phyloP scores from a whole-genome alignment of 2,797 vertebrate species.

The Limnodromus scolopaceus region DNA sequence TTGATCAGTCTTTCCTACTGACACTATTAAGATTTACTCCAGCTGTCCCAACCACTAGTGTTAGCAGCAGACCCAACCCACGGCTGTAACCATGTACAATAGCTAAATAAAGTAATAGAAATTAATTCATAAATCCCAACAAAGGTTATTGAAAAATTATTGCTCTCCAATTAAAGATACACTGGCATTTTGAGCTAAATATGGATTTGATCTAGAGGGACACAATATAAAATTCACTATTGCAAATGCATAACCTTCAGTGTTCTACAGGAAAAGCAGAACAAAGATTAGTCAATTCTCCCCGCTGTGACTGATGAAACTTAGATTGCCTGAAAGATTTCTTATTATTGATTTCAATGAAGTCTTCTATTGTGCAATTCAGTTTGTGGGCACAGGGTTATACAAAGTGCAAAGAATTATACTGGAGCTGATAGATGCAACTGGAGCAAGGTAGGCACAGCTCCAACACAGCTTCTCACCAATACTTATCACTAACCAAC shows the following conservation, averaged over 20 bases:
- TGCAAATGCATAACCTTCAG: background rate
- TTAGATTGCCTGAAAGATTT: background rate
- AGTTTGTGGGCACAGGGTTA: background rate
- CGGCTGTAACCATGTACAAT: background rate
- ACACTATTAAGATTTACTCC: background rate
- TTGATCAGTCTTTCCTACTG: background rate
- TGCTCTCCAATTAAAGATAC: background rate
- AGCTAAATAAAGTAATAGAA: slow-evolving; percentile 5
- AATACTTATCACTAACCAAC: background rate
- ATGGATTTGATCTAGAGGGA: background rate
- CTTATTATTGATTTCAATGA: background rate
- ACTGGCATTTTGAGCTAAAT: background rate
- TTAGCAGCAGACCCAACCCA: background rate
- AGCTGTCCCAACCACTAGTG: background rate
- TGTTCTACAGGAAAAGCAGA: background rate
- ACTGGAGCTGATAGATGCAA: background rate
- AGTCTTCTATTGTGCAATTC: background rate
- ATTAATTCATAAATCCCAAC: background rate
- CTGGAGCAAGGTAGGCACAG: background rate
- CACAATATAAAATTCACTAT: background rate
- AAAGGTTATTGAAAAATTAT: background rate
- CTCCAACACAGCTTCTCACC: background rate
- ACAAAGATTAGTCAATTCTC: background rate
- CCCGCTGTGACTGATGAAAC: background rate
- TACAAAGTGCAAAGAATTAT: background rate